A percentile compares a stretch with the other conserved stretches of the same genome.
phyloP scores from a whole-genome alignment of 2,888 invertebrate genomes.

The Adela reaumurella region DNA sequence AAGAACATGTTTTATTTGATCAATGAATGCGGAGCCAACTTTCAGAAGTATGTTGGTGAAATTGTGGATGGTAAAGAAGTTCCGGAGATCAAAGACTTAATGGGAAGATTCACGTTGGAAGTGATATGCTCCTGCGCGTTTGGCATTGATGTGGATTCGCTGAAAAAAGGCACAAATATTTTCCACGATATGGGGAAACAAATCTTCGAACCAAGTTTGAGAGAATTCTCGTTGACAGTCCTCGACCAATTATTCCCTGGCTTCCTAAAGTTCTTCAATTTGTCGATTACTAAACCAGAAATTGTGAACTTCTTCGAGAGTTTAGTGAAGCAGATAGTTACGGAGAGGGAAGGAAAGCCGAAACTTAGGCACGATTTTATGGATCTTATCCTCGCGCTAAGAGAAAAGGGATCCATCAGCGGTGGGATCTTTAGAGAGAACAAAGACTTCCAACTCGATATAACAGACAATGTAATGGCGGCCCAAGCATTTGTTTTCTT shows the following conservation, averaged over 20 bases:
- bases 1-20: conserved; percentile 3
- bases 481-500: conserved; percentile 46
- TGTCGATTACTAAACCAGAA: conserved; percentile 3
- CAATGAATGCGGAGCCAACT: neutral
- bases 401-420: conserved; percentile 3
- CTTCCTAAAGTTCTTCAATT: conserved; percentile 1
- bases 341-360: neutral
- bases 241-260: conserved; percentile 1
- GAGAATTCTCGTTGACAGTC: neutral
- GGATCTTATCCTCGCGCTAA: conserved; percentile 12
- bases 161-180: conserved; percentile 14
- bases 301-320: conserved; percentile 2
- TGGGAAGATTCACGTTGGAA: conserved; percentile 1
- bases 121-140: conserved; percentile 16
- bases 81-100: neutral
- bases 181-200: conserved; percentile 11
- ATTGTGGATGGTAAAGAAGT: neutral
- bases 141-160: conserved; percentile 16
- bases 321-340: neutral
- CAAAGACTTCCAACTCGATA: neutral
- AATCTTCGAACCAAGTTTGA: neutral
- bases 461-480: conserved; percentile 27
- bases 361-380: conserved; percentile 11
- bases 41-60: neutral
- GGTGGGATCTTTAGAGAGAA: neutral